These are phyloP conservation scores for Falco berigora DNA, from an alignment of 2,797 vertebrate genomes.

Conservation along the genomic window DNA sequence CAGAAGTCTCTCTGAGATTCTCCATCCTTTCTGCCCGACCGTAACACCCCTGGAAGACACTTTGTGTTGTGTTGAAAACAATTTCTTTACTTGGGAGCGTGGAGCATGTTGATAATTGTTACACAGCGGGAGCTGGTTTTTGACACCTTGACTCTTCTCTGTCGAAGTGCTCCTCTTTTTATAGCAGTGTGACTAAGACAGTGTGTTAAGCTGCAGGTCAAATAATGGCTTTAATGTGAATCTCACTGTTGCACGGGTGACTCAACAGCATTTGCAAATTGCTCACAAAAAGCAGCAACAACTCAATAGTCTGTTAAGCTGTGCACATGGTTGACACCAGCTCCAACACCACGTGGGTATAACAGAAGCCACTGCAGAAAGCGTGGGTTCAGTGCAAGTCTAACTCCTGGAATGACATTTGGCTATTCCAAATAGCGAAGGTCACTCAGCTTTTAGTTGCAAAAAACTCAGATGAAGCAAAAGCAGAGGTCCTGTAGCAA, in stretches of 20 bases:
- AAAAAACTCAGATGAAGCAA: not conserved
- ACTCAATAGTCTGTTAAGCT: not conserved
- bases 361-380: not conserved
- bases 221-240: not conserved
- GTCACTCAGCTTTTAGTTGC: not conserved
- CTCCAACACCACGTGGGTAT: not conserved
- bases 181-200: not conserved
- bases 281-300: not conserved
- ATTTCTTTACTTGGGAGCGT: accelerated
- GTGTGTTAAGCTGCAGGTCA: not conserved
- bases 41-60: not conserved
- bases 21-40: not conserved
- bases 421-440: too few species aligned
- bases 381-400: not conserved
- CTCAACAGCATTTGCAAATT: not conserved
- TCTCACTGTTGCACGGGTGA: not conserved
- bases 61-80: not conserved
- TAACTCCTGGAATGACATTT: not conserved
- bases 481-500: not conserved
- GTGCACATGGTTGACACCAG: not conserved
- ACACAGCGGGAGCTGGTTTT: not conserved
- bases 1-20: not conserved
- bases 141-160: not conserved
- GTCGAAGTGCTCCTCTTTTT: not conserved
- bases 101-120: not conserved